Evolutionary conservation across 2,113 vertebrate genomes (phyloP).

Genomic region (Rallus limicola): DNA sequence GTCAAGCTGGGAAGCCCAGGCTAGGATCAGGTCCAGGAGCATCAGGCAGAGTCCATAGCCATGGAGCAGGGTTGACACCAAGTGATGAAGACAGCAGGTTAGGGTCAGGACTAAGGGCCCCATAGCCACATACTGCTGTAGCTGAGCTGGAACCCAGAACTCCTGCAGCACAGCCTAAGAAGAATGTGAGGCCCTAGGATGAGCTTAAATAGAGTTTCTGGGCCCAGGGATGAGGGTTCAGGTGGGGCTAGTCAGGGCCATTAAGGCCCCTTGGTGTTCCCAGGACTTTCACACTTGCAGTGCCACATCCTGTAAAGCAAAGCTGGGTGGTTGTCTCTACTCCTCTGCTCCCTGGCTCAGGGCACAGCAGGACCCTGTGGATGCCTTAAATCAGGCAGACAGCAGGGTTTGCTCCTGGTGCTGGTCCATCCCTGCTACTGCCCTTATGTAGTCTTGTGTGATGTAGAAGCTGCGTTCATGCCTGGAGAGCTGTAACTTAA

Average conservation of each 20-base stretch:
- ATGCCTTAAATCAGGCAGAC: not conserved
- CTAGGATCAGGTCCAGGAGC: not conserved
- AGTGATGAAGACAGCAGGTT: not conserved
- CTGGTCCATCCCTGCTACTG: not conserved
- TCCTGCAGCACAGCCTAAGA: not conserved
- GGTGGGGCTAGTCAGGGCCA: not conserved
- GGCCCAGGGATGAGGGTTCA: not conserved
- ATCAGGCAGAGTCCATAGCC: not conserved
- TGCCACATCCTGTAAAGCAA: not conserved
- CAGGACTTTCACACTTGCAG: not conserved
- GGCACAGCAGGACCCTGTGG: fast-evolving
- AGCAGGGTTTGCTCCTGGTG: not conserved
- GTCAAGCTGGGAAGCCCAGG: not conserved
- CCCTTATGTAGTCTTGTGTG: not conserved
- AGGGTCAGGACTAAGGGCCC: not conserved
- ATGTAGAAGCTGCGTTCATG: not conserved
- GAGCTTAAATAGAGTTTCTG: not conserved
- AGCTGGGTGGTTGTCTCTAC: not conserved
- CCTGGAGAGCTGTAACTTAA: not conserved
- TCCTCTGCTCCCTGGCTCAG: not conserved
- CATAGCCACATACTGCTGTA: not conserved
- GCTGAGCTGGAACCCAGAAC: not conserved
- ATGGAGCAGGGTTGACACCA: not conserved
- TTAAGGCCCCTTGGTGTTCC: not conserved
- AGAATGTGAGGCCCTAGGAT: not conserved